phyloP scores from a whole-genome alignment of 1,140 invertebrate species.

The Platyscapa corneri region DNA sequence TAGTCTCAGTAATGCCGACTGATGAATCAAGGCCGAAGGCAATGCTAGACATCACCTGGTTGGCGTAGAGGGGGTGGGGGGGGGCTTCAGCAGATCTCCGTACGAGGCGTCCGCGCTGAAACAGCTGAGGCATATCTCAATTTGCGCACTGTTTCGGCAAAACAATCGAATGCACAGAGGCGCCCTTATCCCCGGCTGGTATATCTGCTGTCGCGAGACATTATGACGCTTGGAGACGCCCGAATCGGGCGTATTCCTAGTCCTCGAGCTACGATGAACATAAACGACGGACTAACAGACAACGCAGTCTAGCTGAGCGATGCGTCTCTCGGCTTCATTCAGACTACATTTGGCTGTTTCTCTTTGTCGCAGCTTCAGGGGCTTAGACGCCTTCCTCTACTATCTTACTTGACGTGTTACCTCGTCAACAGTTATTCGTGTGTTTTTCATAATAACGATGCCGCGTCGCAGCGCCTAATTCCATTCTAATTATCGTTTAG shows the following conservation, averaged over 20 bases:
- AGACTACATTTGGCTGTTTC: too few relatives aligned
- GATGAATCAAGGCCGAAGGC: not conserved
- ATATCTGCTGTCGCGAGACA: not conserved
- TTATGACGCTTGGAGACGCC: not conserved
- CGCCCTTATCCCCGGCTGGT: conserved; percentile 1
- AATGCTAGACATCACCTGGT: too few relatives aligned
- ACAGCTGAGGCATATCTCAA: conserved; percentile 57
- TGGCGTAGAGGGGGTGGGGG: too few relatives aligned
- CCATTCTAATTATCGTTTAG: too few relatives aligned
- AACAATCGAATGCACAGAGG: conserved; percentile 53
- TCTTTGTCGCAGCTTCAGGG: not conserved
- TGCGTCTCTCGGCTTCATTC: too few relatives aligned
- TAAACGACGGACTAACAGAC: not conserved
- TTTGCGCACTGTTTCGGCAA: conserved; percentile 55
- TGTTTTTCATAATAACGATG: too few relatives aligned
- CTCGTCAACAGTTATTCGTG: too few relatives aligned
- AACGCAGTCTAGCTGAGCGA: too few relatives aligned
- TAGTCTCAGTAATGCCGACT: conserved; percentile 40
- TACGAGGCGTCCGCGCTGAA: conserved; percentile 16
- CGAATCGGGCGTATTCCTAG: not conserved
- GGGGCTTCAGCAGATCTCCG: too few relatives aligned
- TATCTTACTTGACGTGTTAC: too few relatives aligned
- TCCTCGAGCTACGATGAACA: not conserved
- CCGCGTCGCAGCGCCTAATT: too few relatives aligned
- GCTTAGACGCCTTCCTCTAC: not conserved